Base-by-base conservation (phyloP, 2,797 vertebrate species). In the Alosa sapidissima region DNA sequence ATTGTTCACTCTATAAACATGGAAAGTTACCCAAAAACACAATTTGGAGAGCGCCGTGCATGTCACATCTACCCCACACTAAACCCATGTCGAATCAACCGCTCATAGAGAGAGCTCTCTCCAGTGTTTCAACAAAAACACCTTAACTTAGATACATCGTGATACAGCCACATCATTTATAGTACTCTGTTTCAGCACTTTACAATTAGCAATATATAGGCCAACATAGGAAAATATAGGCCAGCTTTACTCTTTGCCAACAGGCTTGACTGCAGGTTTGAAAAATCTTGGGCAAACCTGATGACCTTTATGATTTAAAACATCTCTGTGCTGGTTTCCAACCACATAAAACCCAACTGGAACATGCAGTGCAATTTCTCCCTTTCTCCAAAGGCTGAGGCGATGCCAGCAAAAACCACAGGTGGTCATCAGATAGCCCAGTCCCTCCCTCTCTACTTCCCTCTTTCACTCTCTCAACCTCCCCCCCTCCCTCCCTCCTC, bases 391-490 rank as follows among this genome's bases (percentile, higher is more conserved):
- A 78, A 78, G 41, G 36, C 36, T 19, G 36, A 36, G 72, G 36
- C 41, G 5, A 19, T 19, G 72, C 72, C 72, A 78, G 19, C 72
- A 78, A 19, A 41, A 19, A 21, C 72, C 72, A 78, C 72, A 78
- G 72, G 72, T 78, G 72, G 41, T 78, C 72, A 78, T 78, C 72
- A 78, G 16, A 78, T 45, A 78, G 72, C 72, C 16, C 72, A 78
- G 36, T 19, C 68, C 16, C 68, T 45, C 68, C 10, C 41, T 78
- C 65, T 41, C 16, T 78, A 16, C 19, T 41, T 21, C 19, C 41
- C 58, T 62, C 8, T 62, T 10, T 62, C 21, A 7, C 1, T 10
- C 58, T 24, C 58, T 24, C 58, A 1, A 2, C n/a, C 58, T 24
- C n/a, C n/a, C n/a, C 10, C 58, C n/a, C n/a, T 24, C n/a, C 7